Evolutionary conservation across 2,113 vertebrate genomes (phyloP), one percentile per base, ranked within the genome.

Genomic region (Lampris megalopsis): DNA sequence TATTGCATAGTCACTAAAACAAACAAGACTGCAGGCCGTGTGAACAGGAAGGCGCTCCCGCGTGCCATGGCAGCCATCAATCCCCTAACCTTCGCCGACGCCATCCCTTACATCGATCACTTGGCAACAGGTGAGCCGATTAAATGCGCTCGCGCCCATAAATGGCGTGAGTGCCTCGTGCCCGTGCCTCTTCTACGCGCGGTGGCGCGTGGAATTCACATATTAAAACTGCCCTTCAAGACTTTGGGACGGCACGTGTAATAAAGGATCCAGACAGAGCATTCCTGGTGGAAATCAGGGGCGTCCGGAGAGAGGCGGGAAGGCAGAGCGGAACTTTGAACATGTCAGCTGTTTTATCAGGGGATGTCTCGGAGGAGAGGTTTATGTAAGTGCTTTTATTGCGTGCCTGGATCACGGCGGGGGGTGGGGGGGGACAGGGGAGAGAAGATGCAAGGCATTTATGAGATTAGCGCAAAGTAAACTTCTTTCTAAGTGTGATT

Each of bases 331-430:
- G 75, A 91, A 92, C 89, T 92, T 91, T 91, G 84, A 93, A 85
- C 86, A 79, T 90, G 91, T 93, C 91, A 93, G 93, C 87, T 85
- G 72, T 90, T 93, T 91, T 90, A 86, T 87, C 85, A 47, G 48
- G 69, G 24, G 57, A 53, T 56, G 77, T 90, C 91, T 92, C 83
- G 65, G 67, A 84, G 78, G 87, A 92, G 87, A 89, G 88, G 80
- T 94, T 94, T 93, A 93, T 91, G 90, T 92, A 93, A 93, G 92
- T 92, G 87, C 82, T 93, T 94, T 88, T 93, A 94, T 93, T 93
- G 90, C 78, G 35, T 79, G 80, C 79, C 90, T 73, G 83, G 82
- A 88, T 91, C 86, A 82, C 75, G n/a, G n/a, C n/a, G n/a, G n/a
- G n/a, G n/a, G n/a, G n/a, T n/a, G n/a, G n/a, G 69, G 73, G 70